phyloP scores from a whole-genome alignment of 2,888 invertebrate species.

The Ditylenchus weischeri region DNA sequence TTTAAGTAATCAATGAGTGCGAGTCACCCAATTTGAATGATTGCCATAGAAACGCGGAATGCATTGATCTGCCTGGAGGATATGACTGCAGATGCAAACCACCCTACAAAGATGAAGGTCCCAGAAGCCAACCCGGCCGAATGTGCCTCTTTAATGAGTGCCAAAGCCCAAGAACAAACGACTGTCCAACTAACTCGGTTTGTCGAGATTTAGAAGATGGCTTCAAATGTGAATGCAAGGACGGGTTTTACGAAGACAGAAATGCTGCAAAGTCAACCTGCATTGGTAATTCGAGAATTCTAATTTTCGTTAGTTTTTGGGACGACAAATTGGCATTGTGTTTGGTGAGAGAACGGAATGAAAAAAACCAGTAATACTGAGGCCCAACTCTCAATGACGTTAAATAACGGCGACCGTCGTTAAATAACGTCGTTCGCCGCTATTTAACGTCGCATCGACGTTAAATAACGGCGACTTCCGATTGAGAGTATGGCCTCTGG shows the following conservation, averaged over 20 bases:
- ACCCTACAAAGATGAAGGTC: conserved; percentile 50
- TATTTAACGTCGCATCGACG: no score
- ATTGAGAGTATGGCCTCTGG: no score
- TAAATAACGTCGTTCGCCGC: no score
- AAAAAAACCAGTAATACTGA: no score
- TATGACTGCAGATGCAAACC: conserved; percentile 47
- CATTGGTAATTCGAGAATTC: conserved; percentile 30
- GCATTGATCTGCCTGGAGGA: conserved; percentile 47
- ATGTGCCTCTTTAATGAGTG: conserved; percentile 56
- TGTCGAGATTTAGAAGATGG: conserved; percentile 53
- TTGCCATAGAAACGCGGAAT: conserved; percentile 54
- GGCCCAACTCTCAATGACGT: no score
- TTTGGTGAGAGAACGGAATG: no score
- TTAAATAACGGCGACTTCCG: no score
- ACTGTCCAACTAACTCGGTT: conserved; percentile 50
- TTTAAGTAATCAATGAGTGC: conserved; percentile 57
- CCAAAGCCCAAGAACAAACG: conserved; percentile 41
- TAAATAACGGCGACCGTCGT: no score
- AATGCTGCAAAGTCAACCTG: conserved; percentile 52
- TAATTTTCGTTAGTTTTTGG: no score
- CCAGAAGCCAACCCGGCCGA: conserved; percentile 44
- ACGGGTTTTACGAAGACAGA: conserved; percentile 53
- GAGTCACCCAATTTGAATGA: conserved; percentile 57
- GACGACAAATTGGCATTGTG: no score
- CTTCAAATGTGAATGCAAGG: conserved; percentile 49